phyloP scores from a whole-genome alignment of 2,797 vertebrate genomes.

The Lagorchestes hirsutus region DNA sequence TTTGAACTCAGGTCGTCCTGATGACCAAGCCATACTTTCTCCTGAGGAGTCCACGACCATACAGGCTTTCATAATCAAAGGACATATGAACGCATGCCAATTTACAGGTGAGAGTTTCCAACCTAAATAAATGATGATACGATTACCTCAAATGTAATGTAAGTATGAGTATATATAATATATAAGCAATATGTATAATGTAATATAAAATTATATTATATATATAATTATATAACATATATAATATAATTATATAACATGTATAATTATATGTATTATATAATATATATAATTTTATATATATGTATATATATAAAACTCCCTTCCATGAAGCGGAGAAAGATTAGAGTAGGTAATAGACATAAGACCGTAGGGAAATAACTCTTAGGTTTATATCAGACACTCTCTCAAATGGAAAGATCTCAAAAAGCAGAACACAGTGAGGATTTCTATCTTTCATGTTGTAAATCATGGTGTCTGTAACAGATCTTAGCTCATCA shows the following conservation, averaged over 20 bases:
- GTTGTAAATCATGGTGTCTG: not conserved
- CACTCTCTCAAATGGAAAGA: not conserved
- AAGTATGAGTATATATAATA: too few species aligned
- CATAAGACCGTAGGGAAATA: not conserved
- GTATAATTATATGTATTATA: too few species aligned
- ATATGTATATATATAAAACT: too few species aligned
- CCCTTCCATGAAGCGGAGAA: not conserved
- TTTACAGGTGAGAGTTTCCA: not conserved
- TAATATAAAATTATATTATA: too few species aligned
- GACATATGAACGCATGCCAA: not conserved
- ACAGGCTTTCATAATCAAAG: not conserved
- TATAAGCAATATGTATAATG: too few species aligned
- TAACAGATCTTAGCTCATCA: not conserved
- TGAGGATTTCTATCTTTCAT: not conserved
- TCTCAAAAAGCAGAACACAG: not conserved
- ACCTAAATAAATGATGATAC: not conserved
- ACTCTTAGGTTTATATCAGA: not conserved
- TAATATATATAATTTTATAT: too few species aligned
- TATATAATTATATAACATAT: too few species aligned
- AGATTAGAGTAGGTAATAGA: not conserved
- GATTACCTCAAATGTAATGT: not conserved
- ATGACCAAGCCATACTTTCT: not conserved
- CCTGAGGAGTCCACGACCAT: not conserved
- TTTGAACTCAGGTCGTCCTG: not conserved
- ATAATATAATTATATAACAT: too few species aligned